These are phyloP conservation scores for Barnardius zonarius DNA, from an alignment of 2,113 vertebrate species.

Conservation along the genomic window DNA sequence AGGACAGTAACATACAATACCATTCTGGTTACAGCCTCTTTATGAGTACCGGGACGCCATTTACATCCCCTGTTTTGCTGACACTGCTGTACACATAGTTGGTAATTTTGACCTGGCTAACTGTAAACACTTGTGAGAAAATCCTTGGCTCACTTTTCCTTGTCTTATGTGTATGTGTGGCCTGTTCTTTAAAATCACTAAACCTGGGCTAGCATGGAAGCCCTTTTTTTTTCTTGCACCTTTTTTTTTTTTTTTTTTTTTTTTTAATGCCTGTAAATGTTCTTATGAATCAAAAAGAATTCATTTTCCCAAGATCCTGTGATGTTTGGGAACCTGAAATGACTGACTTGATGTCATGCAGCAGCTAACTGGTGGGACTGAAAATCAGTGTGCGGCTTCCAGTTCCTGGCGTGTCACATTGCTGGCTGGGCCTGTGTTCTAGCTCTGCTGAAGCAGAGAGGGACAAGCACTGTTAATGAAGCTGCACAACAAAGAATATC, in stretches of 20 bases:
- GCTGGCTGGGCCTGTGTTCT: neutral
- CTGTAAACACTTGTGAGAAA: neutral
- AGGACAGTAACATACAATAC: neutral
- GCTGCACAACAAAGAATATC: neutral
- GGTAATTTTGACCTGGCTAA: neutral
- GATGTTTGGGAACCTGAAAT: neutral
- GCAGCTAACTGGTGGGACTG: neutral
- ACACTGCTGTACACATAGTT: neutral
- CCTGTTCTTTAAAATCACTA: neutral
- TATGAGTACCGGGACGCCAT: neutral
- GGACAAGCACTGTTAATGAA: neutral
- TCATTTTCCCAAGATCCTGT: neutral
- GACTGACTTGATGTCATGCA: neutral
- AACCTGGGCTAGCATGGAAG: neutral
- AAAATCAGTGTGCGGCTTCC: neutral
- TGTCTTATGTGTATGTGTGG: neutral
- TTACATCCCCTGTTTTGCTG: neutral
- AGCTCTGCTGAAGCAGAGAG: neutral
- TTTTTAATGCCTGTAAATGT: neutral
- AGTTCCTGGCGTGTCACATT: accelerated
- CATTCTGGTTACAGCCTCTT: neutral
- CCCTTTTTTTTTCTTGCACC: neutral
- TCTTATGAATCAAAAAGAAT: neutral
- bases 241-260: neutral
- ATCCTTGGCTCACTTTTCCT: neutral